A percentile compares a stretch with the other conserved stretches of the same genome.
Evolutionary conservation across 2,888 invertebrate species (phyloP).

Genomic region (Nysson spinosus): DNA sequence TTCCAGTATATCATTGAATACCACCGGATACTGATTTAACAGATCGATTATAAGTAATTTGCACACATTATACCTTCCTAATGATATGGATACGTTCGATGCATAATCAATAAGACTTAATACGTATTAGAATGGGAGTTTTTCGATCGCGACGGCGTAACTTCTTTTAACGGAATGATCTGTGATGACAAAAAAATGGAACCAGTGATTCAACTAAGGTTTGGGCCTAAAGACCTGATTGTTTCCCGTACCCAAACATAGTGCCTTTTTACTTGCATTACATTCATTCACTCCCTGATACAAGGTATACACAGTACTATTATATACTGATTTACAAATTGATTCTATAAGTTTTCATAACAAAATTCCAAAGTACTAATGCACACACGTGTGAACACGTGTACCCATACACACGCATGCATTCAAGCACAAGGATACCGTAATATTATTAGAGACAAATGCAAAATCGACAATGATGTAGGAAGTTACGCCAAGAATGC

Average conservation of each 20-base stretch:
- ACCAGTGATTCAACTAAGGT: conserved; percentile 32
- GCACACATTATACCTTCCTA: conserved; percentile 32
- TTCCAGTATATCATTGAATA: conserved; percentile 51
- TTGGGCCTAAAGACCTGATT: conserved; percentile 60
- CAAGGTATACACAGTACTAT: conserved; percentile 41
- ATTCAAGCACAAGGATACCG: conserved; percentile 25
- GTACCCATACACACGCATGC: too few species aligned
- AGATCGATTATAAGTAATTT: conserved; percentile 42
- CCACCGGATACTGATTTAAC: conserved; percentile 34
- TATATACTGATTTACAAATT: conserved; percentile 42
- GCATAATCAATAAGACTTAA: conserved; percentile 39
- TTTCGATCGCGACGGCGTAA: conserved; percentile 56
- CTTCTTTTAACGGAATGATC: conserved; percentile 51
- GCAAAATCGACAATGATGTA: conserved; percentile 28
- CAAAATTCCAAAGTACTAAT: conserved; percentile 7
- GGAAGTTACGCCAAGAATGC: conserved; percentile 57
- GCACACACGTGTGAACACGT: not conserved
- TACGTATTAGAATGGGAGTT: conserved; percentile 42
- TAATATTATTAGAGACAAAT: conserved; percentile 36
- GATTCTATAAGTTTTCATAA: conserved; percentile 39
- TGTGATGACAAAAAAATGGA: conserved; percentile 51
- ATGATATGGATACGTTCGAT: conserved; percentile 30
- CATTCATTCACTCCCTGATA: conserved; percentile 48
- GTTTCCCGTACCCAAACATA: conserved; percentile 56
- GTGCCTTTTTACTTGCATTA: conserved; percentile 63